Evolutionary conservation across 1,140 invertebrate species (phyloP).

Genomic region (Palaemon carinicauda): DNA sequence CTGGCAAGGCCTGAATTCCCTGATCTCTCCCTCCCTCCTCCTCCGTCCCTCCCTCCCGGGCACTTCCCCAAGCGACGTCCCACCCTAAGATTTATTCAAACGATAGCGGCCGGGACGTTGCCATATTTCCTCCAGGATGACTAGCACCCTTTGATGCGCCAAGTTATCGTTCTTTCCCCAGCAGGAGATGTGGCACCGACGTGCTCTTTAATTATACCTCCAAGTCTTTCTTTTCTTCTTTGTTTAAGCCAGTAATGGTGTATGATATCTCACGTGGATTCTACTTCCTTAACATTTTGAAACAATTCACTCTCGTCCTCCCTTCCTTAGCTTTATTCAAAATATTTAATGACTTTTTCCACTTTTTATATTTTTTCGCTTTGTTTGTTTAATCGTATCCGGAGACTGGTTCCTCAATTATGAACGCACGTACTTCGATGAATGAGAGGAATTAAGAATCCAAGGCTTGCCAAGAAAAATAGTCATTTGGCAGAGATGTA

Average conservation of each 20-base stretch:
- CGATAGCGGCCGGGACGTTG: conserved; percentile 25
- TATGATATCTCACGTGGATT: conserved; percentile 21
- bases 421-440: not conserved
- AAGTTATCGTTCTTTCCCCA: conserved; percentile 14
- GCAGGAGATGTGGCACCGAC: not conserved
- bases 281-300: not conserved
- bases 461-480: not conserved
- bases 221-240: conserved; percentile 28
- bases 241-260: conserved; percentile 28
- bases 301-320: not conserved
- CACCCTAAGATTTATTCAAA: conserved; percentile 28
- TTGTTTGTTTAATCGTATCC: not conserved
- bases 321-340: not conserved
- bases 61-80: not conserved
- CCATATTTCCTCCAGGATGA: conserved; percentile 23
- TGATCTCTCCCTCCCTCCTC: not conserved
- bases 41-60: not conserved
- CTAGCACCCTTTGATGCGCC: conserved; percentile 14
- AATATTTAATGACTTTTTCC: not conserved
- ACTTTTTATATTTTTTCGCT: not conserved
- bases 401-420: not conserved
- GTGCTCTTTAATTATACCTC: conserved; percentile 37
- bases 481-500: not conserved
- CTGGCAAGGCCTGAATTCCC: not conserved
- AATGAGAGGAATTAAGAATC: not conserved